Evolutionary conservation across 2,888 invertebrate species (phyloP), one percentile per base, ranked within the genome.

Genomic region (Cordylochernes scorpioides): DNA sequence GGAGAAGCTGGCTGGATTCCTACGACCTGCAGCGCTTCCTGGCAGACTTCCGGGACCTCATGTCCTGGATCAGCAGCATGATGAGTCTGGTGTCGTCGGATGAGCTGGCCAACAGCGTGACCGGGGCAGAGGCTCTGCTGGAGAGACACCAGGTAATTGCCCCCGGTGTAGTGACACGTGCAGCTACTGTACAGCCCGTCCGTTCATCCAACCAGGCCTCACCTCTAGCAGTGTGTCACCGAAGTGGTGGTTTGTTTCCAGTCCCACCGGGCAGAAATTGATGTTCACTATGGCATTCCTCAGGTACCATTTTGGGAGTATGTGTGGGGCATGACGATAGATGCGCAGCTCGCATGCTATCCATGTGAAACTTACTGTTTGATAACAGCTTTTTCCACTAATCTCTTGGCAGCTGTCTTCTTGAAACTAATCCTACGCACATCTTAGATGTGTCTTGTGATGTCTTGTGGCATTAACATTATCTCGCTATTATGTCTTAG

Each of bases 11-110:
- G 26, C 62, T 94, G 29, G 94, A 97, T 56, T 86, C 88, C 0
- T 94, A 94, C 49, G 94, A 99, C 51, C 60, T 94, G 47, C 97
- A 99, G 56, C 65, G 91, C 30, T 97, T 86, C 68, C 63, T 91
- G 15, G 78, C 82, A 22, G 22, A 22, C 6, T 22, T 22, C 22
- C 12, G 22, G 14, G 22, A 22, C 14, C 14, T 22, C 12, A 22
- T 14, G 14, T 13, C 22, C 5, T 22, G 22, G 22, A 22, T 22
- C 12, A 22, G 12, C 5, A 22, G 14, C 14, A 22, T 22, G 22
- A 22, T 13, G 6, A 6, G 5, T 6, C 14, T 22, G 6, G 6
- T 22, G 14, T 22, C 22, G 14, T 22, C 22, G 5, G 22, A 22
- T 13, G 22, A 22, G 14, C 22, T 22, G 12, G 22, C 22, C 14